Evolutionary conservation across 2,888 invertebrate genomes (phyloP).

Genomic region (Drosophila lutescens): DNA sequence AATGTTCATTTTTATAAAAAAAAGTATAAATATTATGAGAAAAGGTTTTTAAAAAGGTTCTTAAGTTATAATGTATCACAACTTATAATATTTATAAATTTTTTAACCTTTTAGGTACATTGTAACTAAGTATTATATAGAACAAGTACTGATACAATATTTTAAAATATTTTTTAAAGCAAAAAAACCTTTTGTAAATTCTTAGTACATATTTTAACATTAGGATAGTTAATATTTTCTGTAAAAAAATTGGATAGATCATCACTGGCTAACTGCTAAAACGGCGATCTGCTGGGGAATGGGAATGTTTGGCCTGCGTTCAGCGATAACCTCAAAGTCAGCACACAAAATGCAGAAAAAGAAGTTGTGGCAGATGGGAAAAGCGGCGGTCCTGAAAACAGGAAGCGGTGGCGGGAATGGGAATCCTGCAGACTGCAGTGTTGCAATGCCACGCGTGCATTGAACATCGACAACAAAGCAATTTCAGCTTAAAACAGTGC

Average conservation of each 20-base stretch:
- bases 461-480: slow-evolving; percentile 80
- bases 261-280: slow-evolving; percentile 1
- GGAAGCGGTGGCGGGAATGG: slow-evolving; percentile 2
- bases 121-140: too few species aligned
- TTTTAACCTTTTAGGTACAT: too few species aligned
- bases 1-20: too few species aligned
- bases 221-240: neutral
- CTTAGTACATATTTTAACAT: too few species aligned
- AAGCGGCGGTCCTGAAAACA: neutral
- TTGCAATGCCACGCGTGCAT: slow-evolving; percentile 67
- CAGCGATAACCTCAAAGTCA: slow-evolving; percentile 71
- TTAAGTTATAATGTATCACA: too few species aligned
- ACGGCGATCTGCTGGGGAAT: slow-evolving; percentile 1
- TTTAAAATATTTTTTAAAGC: too few species aligned
- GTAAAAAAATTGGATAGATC: neutral
- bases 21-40: too few species aligned
- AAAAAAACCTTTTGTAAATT: too few species aligned
- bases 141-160: too few species aligned
- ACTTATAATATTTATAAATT: too few species aligned
- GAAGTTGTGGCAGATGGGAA: slow-evolving; percentile 6
- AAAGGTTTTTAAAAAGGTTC: too few species aligned
- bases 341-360: slow-evolving; percentile 29
- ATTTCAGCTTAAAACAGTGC: slow-evolving; percentile 75
- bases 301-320: slow-evolving; percentile 49
- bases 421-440: slow-evolving; percentile 43